Evolutionary conservation across 2,113 vertebrate species (phyloP).

Genomic region (Aythya baeri): DNA sequence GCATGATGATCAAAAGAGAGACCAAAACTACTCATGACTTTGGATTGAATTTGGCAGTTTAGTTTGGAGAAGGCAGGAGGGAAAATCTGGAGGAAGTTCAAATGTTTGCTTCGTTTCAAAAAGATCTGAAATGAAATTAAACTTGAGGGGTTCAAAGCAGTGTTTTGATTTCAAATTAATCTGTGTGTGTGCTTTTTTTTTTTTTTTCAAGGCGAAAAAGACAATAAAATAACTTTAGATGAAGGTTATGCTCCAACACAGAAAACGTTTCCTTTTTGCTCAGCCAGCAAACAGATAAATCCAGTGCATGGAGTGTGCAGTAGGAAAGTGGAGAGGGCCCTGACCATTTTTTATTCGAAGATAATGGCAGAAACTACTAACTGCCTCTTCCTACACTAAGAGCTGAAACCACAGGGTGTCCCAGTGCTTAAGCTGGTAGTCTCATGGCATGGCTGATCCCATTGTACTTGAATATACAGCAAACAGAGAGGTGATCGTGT

Average conservation of each 20-base stretch:
- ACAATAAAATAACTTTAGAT: not conserved
- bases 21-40: slow-evolving; percentile 6
- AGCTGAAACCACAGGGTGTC: not conserved
- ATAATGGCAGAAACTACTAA: not conserved
- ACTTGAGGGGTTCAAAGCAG: slow-evolving; percentile 14
- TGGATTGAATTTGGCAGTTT: slow-evolving; percentile 6
- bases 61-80: slow-evolving; percentile 17
- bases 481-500: fast-evolving
- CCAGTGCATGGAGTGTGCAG: fast-evolving
- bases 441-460: fast-evolving
- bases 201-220: slow-evolving; percentile 9
- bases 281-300: not conserved
- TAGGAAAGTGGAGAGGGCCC: not conserved
- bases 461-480: fast-evolving
- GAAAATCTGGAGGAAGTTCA: slow-evolving; percentile 27
- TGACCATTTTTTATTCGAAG: not conserved
- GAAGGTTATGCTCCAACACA: not conserved
- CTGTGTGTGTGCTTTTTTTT: not conserved
- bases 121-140: slow-evolving; percentile 45
- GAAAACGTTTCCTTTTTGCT: not conserved
- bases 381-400: not conserved
- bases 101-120: slow-evolving; percentile 25
- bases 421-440: not conserved
- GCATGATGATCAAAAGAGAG: slow-evolving; percentile 21
- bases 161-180: slow-evolving; percentile 13